phyloP scores from a whole-genome alignment of 2,113 vertebrate species.

The Lasiurus cinereus region DNA sequence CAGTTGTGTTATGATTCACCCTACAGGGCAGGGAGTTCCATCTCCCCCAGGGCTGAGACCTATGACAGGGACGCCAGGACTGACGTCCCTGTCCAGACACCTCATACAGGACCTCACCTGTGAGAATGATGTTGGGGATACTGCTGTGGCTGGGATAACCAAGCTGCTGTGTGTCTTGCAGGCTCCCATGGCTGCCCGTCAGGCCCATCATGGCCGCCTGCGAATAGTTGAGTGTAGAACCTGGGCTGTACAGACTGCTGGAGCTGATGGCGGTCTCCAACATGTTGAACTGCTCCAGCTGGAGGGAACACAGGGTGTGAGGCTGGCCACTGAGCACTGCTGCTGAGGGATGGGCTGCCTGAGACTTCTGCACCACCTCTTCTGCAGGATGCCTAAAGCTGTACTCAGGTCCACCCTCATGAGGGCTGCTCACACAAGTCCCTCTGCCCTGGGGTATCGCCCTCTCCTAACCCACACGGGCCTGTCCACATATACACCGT shows the following conservation, averaged over 20 bases:
- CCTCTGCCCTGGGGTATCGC: background rate
- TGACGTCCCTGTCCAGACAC: accelerated
- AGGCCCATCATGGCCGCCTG: conserved; percentile 99
- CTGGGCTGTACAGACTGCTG: conserved; percentile 95
- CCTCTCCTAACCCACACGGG: background rate
- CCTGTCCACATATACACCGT: background rate
- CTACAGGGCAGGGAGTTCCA: background rate
- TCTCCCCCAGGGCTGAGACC: background rate
- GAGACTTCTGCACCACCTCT: background rate
- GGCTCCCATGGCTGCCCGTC: conserved; percentile 91
- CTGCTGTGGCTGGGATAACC: conserved; percentile 94
- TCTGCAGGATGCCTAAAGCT: background rate
- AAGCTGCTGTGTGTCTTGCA: conserved; percentile 94
- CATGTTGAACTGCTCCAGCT: conserved; percentile 99
- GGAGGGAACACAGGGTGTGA: background rate
- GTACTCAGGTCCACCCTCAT: background rate
- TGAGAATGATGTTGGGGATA: conserved; percentile 99
- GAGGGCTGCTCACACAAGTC: background rate
- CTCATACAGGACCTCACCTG: conserved; percentile 88
- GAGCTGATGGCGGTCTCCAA: conserved; percentile 96
- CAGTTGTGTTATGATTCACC: background rate
- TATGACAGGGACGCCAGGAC: background rate
- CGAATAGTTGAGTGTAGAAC: conserved; percentile 97
- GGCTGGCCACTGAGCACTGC: background rate
- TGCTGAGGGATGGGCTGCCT: too few species aligned